Evolutionary conservation across 2,888 invertebrate species (phyloP).

Genomic region (Eilema sororculum): DNA sequence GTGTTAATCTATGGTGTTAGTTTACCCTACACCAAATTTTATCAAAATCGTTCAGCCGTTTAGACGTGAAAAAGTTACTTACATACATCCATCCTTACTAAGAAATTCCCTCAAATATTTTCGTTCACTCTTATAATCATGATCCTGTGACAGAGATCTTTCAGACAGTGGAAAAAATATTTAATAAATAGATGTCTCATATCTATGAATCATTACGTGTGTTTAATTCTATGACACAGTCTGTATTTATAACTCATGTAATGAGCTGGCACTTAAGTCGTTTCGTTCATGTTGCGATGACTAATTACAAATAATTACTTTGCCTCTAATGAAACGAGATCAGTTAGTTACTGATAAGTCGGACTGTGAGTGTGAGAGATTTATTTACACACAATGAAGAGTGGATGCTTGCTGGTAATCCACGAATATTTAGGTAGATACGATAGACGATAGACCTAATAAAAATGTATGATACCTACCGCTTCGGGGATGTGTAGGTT

Average conservation of each 20-base stretch:
- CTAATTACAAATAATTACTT: slow-evolving; percentile 47
- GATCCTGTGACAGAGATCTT: neutral
- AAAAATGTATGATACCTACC: no score
- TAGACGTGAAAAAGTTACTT: no score
- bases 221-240: slow-evolving; percentile 7
- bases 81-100: no score
- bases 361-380: slow-evolving; percentile 28
- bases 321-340: slow-evolving; percentile 50
- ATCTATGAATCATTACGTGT: slow-evolving; percentile 11
- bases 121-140: neutral
- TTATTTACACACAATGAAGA: slow-evolving; percentile 48
- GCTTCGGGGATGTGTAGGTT: no score
- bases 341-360: slow-evolving; percentile 33
- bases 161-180: slow-evolving; percentile 35
- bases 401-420: no score
- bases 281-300: slow-evolving; percentile 23
- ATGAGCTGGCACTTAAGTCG: slow-evolving; percentile 12
- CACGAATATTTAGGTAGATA: no score
- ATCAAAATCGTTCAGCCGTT: no score
- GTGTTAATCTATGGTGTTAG: no score
- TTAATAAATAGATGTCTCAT: no score
- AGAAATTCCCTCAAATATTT: no score
- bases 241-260: slow-evolving; percentile 7
- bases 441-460: no score
- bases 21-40: no score